Evolutionary conservation across 53 echinoderm and acorn worm genomes (phyloP).

Genomic region (Temnopleurus reevesii): DNA sequence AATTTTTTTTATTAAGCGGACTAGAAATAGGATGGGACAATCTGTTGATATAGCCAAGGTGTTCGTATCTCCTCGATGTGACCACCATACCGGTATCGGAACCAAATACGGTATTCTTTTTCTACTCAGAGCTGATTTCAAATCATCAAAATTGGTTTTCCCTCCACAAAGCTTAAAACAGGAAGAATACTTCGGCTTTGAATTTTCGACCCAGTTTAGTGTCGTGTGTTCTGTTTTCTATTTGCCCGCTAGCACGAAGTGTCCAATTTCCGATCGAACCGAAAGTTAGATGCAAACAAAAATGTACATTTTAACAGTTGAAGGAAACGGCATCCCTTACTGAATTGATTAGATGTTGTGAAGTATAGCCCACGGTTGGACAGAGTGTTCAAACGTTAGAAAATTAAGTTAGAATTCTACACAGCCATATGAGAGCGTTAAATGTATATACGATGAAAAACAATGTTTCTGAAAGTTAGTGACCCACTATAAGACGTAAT

Average conservation of each 20-base stretch:
- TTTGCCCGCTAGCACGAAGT: background rate
- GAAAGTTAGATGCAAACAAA: background rate
- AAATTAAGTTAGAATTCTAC: background rate
- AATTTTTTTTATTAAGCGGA: too few species aligned
- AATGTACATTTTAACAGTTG: background rate
- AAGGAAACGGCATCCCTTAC: background rate
- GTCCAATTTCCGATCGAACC: background rate
- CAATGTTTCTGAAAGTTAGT: background rate
- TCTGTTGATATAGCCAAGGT: too few species aligned
- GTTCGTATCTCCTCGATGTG: too few species aligned
- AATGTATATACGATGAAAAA: background rate
- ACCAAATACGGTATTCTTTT: too few species aligned
- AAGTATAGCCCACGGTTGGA: background rate
- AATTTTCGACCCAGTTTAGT: background rate
- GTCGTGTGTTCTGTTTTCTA: background rate
- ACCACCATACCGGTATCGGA: too few species aligned
- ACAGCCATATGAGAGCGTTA: background rate
- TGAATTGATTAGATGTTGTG: background rate
- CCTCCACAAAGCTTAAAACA: background rate
- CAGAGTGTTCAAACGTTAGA: background rate
- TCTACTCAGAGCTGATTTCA: too few species aligned
- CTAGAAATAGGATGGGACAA: too few species aligned
- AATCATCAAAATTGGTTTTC: background rate
- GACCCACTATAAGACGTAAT: too few species aligned
- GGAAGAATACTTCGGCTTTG: background rate